Conservation (phyloP, 2,113 vertebrate genomes). For the Lamprotornis superbus region DNA sequence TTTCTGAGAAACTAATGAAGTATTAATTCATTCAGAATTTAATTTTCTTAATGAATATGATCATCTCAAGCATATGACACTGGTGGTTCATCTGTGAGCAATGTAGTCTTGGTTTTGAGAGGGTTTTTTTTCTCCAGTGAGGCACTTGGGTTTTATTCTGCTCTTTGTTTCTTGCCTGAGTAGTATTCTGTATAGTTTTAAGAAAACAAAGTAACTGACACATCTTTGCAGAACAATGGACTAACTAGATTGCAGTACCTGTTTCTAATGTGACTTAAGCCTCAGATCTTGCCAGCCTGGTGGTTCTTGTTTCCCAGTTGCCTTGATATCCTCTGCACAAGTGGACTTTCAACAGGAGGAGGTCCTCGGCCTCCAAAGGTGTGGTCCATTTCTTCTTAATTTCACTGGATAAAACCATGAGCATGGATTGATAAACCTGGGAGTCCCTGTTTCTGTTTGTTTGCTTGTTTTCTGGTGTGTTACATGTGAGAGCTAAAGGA, state of each 20-base stretch:
- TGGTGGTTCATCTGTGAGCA: background rate
- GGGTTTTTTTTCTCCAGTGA: background rate
- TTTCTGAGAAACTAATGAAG: background rate
- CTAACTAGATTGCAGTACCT: background rate
- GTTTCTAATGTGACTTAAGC: background rate
- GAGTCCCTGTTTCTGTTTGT: background rate
- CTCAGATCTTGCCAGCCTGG: background rate
- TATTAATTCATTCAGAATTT: constrained; percentile 4
- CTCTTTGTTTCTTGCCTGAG: background rate
- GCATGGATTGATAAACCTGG: background rate
- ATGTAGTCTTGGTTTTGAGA: background rate
- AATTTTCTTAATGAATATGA: background rate
- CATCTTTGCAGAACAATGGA: background rate
- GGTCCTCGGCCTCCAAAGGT: background rate
- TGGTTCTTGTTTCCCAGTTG: background rate
- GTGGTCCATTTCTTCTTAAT: background rate
- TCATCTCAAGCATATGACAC: background rate
- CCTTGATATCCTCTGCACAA: background rate
- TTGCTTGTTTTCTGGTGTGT: background rate
- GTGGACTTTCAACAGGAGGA: background rate
- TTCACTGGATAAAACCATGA: background rate
- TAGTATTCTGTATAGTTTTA: background rate
- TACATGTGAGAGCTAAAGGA: background rate
- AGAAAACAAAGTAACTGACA: background rate
- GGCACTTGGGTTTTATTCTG: background rate